Conservation (phyloP, 2,888 invertebrate genomes). For the Hydriomena furcata region DNA sequence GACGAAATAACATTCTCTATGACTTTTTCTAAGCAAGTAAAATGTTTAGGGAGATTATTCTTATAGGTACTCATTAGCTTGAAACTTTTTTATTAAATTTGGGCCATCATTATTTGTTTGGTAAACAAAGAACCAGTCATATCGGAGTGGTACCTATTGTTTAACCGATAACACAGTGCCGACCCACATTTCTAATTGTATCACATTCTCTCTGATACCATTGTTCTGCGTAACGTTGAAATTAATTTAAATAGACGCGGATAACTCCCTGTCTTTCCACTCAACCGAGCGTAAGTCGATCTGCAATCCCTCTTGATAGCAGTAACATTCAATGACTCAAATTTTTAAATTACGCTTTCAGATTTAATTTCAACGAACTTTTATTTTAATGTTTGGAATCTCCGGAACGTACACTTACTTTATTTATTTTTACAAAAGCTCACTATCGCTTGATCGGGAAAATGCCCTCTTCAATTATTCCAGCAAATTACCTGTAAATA, state of each 20-base stretch:
- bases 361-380: conserved; percentile 49
- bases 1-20: too few species aligned
- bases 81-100: background rate
- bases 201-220: conserved; percentile 42
- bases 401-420: conserved; percentile 43
- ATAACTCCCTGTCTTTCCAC: conserved; percentile 72
- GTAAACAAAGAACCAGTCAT: conserved; percentile 7
- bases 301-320: conserved; percentile 70
- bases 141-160: conserved; percentile 20
- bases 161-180: conserved; percentile 25
- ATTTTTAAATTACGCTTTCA: conserved; percentile 67
- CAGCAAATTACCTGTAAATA: conserved; percentile 54
- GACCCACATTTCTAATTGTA: conserved; percentile 43
- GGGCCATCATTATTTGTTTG: background rate
- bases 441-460: conserved; percentile 42
- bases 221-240: conserved; percentile 46
- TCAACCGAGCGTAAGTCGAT: conserved; percentile 68
- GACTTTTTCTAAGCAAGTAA: too few species aligned
- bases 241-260: conserved; percentile 68
- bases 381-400: conserved; percentile 46
- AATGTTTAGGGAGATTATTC: too few species aligned
- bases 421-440: conserved; percentile 36
- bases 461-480: conserved; percentile 25
- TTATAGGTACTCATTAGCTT: too few species aligned
- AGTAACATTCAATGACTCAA: conserved; percentile 66